Base-by-base conservation (phyloP, 2,888 invertebrate species). In the Sminthurinus aureus region DNA sequence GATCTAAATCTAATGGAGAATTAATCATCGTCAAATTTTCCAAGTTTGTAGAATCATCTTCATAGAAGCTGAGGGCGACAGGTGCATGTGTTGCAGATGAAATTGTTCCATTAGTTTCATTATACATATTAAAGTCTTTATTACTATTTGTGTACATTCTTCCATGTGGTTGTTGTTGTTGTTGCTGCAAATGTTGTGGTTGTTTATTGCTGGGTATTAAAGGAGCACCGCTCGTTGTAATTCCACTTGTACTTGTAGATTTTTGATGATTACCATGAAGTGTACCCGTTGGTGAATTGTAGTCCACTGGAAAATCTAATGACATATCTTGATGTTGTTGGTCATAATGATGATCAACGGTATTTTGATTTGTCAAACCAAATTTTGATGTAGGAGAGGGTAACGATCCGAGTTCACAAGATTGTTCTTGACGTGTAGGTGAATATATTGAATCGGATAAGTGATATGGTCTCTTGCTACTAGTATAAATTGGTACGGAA, bases 1-100 rank as follows among this genome's bases (percentile, higher is more conserved):
- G 83, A 76, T 88, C 88, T 69, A 88, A 81, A 82, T 88, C 87
- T 58, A 88, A 80, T 0, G 88, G 88, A n/a, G 88, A 88, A 38
- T 88, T 86, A 26, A 88, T 88, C 88, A 88, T 88, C 15, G 88
- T 88, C 20, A 85, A 79, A 6, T 85, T 80, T 58, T 85, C 84
- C 15, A 80, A 80, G 78, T 83, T 84, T 73, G 82, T 26, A 18
- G 66, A 4, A 51, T 58, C 64, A 38, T 78, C 51, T 13, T 78
- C 69, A 50, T 69, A n/a, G 26, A 83, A 83, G 12, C 74, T 79
- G 20, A 83, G 66, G 8, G 82, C 82, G 11, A 82, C 82, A 4
- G 83, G 83, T n/a, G 74, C 78, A 83, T 83, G 64, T 26, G 20
- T 52, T 13, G 78, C 38, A 38, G 38, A 22, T 22, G 78, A 20